A percentile compares a stretch with the other conserved stretches of the same genome.
Conservation (phyloP, 1,140 invertebrate species). For the Magallana ariakensis region DNA sequence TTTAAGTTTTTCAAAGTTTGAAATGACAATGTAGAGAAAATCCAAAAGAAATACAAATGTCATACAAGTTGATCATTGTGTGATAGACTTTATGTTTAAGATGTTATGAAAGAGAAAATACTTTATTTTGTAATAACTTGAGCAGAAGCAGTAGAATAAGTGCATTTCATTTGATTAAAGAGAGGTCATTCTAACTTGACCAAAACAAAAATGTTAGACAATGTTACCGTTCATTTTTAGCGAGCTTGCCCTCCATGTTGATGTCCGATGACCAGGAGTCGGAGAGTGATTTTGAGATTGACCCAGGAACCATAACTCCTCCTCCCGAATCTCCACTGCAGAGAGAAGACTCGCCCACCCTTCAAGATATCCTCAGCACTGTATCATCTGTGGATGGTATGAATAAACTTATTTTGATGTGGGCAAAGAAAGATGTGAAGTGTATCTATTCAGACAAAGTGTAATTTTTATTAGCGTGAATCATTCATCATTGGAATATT, state of each 20-base stretch:
- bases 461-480: no score
- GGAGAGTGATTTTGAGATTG: conserved; percentile 76
- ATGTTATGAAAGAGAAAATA: no score
- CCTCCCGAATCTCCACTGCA: conserved; percentile 53
- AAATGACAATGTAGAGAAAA: no score
- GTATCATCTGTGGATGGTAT: conserved; percentile 22
- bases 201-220: no score
- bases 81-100: no score
- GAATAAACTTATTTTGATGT: neutral
- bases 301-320: conserved; percentile 71
- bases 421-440: neutral
- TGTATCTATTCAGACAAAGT: no score
- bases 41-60: no score
- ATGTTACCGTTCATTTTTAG: conserved; percentile 54
- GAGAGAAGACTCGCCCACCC: conserved; percentile 59
- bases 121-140: neutral
- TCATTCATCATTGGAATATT: no score
- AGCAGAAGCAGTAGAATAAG: no score
- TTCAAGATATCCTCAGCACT: conserved; percentile 68
- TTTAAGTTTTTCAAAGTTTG: no score
- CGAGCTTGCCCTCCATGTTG: conserved; percentile 67
- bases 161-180: neutral
- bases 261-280: conserved; percentile 69
- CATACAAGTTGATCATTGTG: no score
- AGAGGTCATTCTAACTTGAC: no score